Base-by-base conservation (phyloP, 2,113 vertebrate genomes). In the Sphaerodactylus townsendi region DNA sequence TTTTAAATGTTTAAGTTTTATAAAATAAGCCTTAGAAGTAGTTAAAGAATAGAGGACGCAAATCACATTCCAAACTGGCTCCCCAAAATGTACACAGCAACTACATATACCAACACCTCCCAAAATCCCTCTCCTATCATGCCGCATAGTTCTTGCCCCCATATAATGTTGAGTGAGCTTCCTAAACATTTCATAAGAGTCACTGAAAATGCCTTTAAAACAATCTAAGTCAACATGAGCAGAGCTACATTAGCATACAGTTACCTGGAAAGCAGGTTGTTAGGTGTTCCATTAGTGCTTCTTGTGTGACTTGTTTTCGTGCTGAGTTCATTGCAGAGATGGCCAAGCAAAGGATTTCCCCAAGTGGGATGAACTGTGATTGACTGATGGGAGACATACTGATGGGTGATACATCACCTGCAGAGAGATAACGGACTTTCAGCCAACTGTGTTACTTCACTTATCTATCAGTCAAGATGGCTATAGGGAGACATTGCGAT, bases 391-490 rank as follows among this genome's bases (percentile, higher is more conserved):
- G 99, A 95, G 98, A 99, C 98, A 99, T 99, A 93, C 98, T 99
- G 97, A 99, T 99, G 71, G 99, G 98, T 87, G 98, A 99, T 88
- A 99, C 99, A 99, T 99, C 99, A 98, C 98, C 99, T 99, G 96
- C 73, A 92, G 94, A 93, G 79, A 95, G 91, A 91, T 70, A 94
- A 82, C 19, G 87, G 28, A 85, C 50, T 81, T n/a, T 79, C 85
- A 89, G 2, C 88, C 81, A 93, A 87, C 87, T 23, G 0, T 86
- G 87, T 56, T 53, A 17, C 66, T 84, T 78, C 90, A 89, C 48
- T 62, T 21, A 23, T 59, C 83, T 35, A 76, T 85, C 70, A 14
- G 5, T 33, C 0, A 69, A 62, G 69, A 75, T 39, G 88, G 82
- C 30, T 75, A 71, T 30, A 66, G 0, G 25, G 75, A 88, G 81